These are phyloP conservation scores for Crossocerus cetratus DNA, from an alignment of 2,888 invertebrate species.

Conservation along the genomic window DNA sequence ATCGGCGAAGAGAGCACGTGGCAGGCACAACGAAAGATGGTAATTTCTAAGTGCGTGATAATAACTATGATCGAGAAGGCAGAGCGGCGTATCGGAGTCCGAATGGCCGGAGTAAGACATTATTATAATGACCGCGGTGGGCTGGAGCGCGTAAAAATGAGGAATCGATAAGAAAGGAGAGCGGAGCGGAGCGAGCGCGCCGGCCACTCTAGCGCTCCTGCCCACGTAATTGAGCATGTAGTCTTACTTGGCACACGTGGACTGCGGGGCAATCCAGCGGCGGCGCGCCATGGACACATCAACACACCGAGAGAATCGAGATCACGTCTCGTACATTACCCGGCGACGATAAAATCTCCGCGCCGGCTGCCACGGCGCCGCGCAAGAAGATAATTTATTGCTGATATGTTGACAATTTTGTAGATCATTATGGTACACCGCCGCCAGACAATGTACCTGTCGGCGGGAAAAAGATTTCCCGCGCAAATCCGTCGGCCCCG, in stretches of 20 bases:
- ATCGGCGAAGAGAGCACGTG: not conserved
- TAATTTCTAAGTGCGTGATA: too few species aligned
- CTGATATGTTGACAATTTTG: constrained; percentile 29
- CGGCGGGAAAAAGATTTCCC: not conserved
- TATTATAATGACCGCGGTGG: constrained; percentile 28
- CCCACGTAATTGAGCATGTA: constrained; percentile 34
- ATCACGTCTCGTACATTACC: constrained; percentile 34
- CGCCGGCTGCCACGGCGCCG: not conserved
- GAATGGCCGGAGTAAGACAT: constrained; percentile 30
- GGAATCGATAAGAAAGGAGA: constrained; percentile 45
- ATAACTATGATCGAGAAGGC: constrained; percentile 1
- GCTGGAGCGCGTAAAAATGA: constrained; percentile 23
- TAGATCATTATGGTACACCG: constrained; percentile 11
- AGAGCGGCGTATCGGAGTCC: not conserved
- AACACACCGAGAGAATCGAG: constrained; percentile 27
- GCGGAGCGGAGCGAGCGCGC: not conserved
- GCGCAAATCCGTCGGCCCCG: not conserved
- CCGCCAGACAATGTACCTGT: not conserved
- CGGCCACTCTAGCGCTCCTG: constrained; percentile 8
- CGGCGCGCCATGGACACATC: constrained; percentile 24
- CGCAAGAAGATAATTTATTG: constrained; percentile 20
- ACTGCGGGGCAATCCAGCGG: too few species aligned
- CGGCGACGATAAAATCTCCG: constrained; percentile 42
- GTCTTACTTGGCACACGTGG: constrained; percentile 4
- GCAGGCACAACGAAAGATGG: not conserved